Base-by-base conservation (phyloP, 2,113 vertebrate genomes). In the Sinocyclocheilus anshuiensis region DNA sequence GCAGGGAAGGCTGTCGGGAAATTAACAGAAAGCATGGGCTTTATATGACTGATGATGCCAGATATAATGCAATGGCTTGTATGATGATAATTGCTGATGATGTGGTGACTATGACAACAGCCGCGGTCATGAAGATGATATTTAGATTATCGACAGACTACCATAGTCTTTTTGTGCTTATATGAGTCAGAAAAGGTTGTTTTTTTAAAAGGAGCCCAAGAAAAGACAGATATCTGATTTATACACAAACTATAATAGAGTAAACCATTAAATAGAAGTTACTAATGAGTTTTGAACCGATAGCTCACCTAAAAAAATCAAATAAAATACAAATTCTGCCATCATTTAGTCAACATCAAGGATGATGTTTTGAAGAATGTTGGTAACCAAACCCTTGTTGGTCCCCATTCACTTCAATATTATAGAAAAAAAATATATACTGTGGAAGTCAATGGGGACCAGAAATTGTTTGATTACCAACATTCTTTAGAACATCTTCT, bases 71-170 rank as follows among this genome's bases (percentile, higher is more conserved):
- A 36, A 29, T 42, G 2, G 29, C 20, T 45, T 48, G 12, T 13
- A 6, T 10, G 1, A 12, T 80, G 6, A 26, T 24, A 16, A 39
- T 42, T 11, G 12, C 9, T 9, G 33, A 12, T 42, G 16, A 39
- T 72, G 9, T 80, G 36, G 26, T 42, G 12, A 59, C 53, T 42
- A 72, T 59, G 59, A 86, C 61, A 57, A 80, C 63, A 57, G 20
- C 3, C 24, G 18, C 20, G 39, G 33, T 26, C 57, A 65, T 67
- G 8, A 80, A 79, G 55, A 12, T 61, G 33, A 63, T 77, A n/a
- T 76, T 42, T 26, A 84, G 24, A 55, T 45, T 72, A 15, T 55
- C 15, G 1, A 6, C 53, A 55, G 16, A 55, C 16, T 55, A 55
- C 15, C 53, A 6, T 55, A 53, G 42, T 42, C 9, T 10, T 45